Base-by-base conservation (phyloP, 1,140 invertebrate genomes). In the Rhagoletis pomonella region DNA sequence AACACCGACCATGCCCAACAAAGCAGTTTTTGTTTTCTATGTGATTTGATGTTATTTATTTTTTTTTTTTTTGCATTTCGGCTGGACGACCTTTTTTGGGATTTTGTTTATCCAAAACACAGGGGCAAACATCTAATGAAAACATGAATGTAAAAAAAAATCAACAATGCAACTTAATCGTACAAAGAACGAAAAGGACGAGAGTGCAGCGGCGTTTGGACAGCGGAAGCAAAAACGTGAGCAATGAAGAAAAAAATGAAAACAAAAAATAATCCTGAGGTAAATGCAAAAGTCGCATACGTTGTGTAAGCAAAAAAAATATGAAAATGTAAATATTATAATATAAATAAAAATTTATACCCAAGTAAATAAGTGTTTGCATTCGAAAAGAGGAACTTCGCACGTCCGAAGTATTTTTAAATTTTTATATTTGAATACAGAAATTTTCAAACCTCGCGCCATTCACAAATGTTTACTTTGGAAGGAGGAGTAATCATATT, bases 191-290 rank as follows among this genome's bases (percentile, higher is more conserved):
- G 29, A 29, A 29, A 29, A 29, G 73, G 73, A 81, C 73, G 44
- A 7, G 44, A 7, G 47, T 47, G 7, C 14, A n/a, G n/a, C 29
- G 47, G 5, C 44, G n/a, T 81, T 81, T 50, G 44, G 47, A 7
- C 73, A 81, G 73, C 73, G 73, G 73, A 50, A 81, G 73, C 19
- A 81, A 81, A 55, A 55, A 55, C 73, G 73, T 81, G 73, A 81
- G 73, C 12, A 19, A 3, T 81, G 47, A 81, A 55, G 19, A 81
- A 10, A 47, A 29, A 55, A 81, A 58, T 29, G n/a, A 47, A 44
- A 77, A 77, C 7, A 77, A 77, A 44, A 81, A 19, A n/a, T 55
- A 17, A 42, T 12, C 5, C 10, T 47, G 44, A 69, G 64, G 7
- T 47, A 55, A 81, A 50, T 81, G 50, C 17, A 81, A 81, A 58